These are phyloP conservation scores for Oceanodroma tethys DNA, from an alignment of 2,113 vertebrate genomes.

Conservation along the genomic window DNA sequence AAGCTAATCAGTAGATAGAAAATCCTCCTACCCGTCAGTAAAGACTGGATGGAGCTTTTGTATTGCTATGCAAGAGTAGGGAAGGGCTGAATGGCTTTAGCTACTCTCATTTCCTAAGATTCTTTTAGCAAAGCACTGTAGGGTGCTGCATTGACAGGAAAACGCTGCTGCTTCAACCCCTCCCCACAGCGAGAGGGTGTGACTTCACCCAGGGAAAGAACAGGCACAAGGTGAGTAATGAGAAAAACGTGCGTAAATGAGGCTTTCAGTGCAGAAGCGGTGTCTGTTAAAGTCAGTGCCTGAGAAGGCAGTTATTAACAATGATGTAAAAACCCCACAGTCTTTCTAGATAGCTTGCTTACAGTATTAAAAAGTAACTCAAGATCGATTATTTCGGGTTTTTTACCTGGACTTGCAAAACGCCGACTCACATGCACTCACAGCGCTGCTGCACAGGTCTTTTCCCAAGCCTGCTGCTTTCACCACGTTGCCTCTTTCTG, in stretches of 20 bases:
- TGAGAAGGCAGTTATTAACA: background rate
- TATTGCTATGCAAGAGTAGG: background rate
- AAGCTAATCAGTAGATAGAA: background rate
- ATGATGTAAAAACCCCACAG: background rate
- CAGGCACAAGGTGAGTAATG: background rate
- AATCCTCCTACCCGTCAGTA: background rate
- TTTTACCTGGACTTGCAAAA: too few species aligned
- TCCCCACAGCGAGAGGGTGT: fast-evolving
- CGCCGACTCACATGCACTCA: fast-evolving
- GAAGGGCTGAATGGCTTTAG: background rate
- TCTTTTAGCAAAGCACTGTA: background rate
- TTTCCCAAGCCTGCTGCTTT: background rate
- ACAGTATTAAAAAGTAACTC: background rate
- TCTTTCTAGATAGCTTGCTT: background rate
- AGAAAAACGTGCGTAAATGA: fast-evolving
- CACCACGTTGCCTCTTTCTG: fast-evolving
- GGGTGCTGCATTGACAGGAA: background rate
- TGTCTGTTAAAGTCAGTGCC: background rate
- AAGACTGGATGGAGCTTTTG: background rate
- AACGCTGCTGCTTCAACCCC: background rate
- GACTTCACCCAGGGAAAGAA: background rate
- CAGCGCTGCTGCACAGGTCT: fast-evolving
- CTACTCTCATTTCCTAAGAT: background rate
- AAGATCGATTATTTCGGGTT: background rate
- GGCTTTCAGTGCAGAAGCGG: background rate